Base-by-base conservation (phyloP, 2,113 vertebrate species). In the Hiodon alosoides region DNA sequence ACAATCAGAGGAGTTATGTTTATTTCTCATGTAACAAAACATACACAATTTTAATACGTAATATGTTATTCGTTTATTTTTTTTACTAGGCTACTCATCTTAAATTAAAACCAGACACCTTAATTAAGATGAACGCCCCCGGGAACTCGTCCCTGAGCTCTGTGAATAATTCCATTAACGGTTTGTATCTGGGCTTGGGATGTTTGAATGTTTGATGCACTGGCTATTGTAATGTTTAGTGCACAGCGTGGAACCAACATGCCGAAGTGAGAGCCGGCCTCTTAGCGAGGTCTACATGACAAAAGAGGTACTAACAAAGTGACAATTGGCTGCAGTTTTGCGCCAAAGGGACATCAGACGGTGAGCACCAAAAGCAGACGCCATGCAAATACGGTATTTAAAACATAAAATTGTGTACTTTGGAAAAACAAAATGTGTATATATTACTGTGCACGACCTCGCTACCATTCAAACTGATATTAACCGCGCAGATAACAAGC, bases 231-330 rank as follows among this genome's bases (percentile, higher is more conserved):
- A 14, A 73, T 51, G 72, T 31, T 52, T 61, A 55, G 50, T 7
- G 72, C 61, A 9, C 72, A 52, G 61, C 72, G 61, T 73, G 72
- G 52, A 47, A 73, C 16, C 54, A 61, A 66, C 31, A 11, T 50
- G 11, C 10, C 55, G 7, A 58, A 62, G 71, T 52, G 73, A 5
- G 82, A 88, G 77, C 76, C 81, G 81, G 83, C 80, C 84, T 81
- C 83, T 75, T 81, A 80, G 77, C 78, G 69, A 71, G n/a, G 51
- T 86, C 83, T 84, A 76, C 88, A 91, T 90, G 81, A 91, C 86
- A 92, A 92, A 73, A 86, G 73, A 64, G 76, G 54, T 74, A 72
- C 71, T 58, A 75, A 64, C 76, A 61, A 80, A 85, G 84, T 89
- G 82, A 67, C 83, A 87, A 86, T 81, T 81, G 78, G 70, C 55